Evolutionary conservation across 2,888 invertebrate species (phyloP).

Genomic region (Pyrgus malvae): DNA sequence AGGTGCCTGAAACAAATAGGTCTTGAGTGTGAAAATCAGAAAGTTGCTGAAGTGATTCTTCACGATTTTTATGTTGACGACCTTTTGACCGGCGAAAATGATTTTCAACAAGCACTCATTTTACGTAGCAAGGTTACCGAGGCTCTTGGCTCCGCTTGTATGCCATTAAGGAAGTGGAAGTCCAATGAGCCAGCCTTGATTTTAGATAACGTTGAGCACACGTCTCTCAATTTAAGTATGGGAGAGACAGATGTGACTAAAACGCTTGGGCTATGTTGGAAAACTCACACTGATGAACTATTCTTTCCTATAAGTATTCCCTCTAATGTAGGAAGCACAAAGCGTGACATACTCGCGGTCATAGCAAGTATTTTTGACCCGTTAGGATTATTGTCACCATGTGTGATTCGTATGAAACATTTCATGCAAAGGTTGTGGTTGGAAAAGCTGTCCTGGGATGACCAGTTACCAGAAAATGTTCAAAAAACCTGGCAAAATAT

Average conservation of each 20-base stretch:
- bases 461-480: not conserved
- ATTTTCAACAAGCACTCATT: slow-evolving; percentile 5
- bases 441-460: slow-evolving; percentile 36
- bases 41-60: slow-evolving; percentile 29
- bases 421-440: slow-evolving; percentile 38
- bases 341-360: slow-evolving; percentile 33
- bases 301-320: not conserved
- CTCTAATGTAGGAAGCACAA: slow-evolving; percentile 15
- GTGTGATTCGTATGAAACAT: slow-evolving; percentile 35
- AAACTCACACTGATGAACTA: not conserved
- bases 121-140: slow-evolving; percentile 25
- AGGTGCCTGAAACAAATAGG: slow-evolving; percentile 35
- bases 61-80: slow-evolving; percentile 39
- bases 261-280: not conserved
- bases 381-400: slow-evolving; percentile 33
- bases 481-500: not conserved
- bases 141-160: slow-evolving; percentile 31
- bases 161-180: slow-evolving; percentile 34
- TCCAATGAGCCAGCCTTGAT: slow-evolving; percentile 33
- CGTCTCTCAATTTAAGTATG: slow-evolving; percentile 14
- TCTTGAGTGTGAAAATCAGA: slow-evolving; percentile 28
- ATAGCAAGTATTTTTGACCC: slow-evolving; percentile 39
- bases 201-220: slow-evolving; percentile 2
- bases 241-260: slow-evolving; percentile 13
- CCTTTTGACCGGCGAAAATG: slow-evolving; percentile 21